Base-by-base conservation (phyloP, 2,113 vertebrate genomes). In the Ploceus nigricollis region DNA sequence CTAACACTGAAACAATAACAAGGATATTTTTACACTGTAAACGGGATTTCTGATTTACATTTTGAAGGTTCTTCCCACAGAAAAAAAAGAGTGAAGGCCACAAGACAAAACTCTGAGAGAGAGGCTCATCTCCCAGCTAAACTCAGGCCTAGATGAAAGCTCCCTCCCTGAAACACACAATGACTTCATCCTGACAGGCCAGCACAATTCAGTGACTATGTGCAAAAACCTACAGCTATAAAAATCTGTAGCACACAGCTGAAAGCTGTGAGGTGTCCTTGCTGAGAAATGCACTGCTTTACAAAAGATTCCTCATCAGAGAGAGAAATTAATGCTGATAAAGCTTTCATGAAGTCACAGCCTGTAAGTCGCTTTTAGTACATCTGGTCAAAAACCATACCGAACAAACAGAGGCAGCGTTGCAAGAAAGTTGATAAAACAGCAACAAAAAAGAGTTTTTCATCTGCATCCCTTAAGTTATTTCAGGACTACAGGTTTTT, bases 101-200 rank as follows among this genome's bases (percentile, higher is more conserved):
- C 54, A 66, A 63, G 47, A 40, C 24, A 40, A 25, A 95, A 77
- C 51, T 90, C 50, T 5, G 2, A 16, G 39, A 15, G 51, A 72
- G 17, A 68, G 35, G 58, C 42, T 94, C 48, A 51, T 21, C 60
- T 63, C 54, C 37, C 45, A 53, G 63, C 73, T 44, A 30, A 85
- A 24, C 15, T 45, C 82, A 64, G 91, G 95, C 93, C 94, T 82
- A 84, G 65, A 84, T 25, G 51, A 94, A 94, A 91, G 89, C 80
- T 94, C 51, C 69, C 91, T 94, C 87, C 84, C 72, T 35, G 89
- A 70, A 78, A 70, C n/a, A 69, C 73, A 69, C 33, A 80, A 87
- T 85, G 90, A 96, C 90, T 93, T 91, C 95, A 95, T 82, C 82
- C 30, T 35, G 69, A 89, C 75, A 93, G 88, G 56, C 87, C 87